These are phyloP conservation scores for Bombyx mori DNA, from an alignment of 1,140 invertebrate genomes.

Conservation along the genomic window ASM3026992v2 NC_085115.1:9001001-9001500, in stretches of 20 bases:
- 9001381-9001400: not conserved
- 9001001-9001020: not conserved
- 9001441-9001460: constrained; percentile 16
- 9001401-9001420: constrained; percentile 23
- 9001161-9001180: not conserved
- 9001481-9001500: no score
- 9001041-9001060: no score
- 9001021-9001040: no score
- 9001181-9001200: not conserved
- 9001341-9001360: constrained; percentile 4
- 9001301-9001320: constrained; percentile 22
- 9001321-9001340: not conserved
- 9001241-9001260: constrained; percentile 10
- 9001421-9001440: not conserved
- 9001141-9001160: constrained; percentile 13
- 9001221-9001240: no score
- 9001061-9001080: constrained; percentile 36
- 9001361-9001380: constrained; percentile 6
- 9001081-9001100: constrained; percentile 51
- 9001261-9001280: constrained; percentile 54
- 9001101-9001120: constrained; percentile 57
- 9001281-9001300: constrained; percentile 54
- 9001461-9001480: constrained; percentile 21
- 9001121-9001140: constrained; percentile 59
- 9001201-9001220: no score